Conservation (phyloP, 2,797 vertebrate genomes). For the Pachyuromys duprasi region DNA sequence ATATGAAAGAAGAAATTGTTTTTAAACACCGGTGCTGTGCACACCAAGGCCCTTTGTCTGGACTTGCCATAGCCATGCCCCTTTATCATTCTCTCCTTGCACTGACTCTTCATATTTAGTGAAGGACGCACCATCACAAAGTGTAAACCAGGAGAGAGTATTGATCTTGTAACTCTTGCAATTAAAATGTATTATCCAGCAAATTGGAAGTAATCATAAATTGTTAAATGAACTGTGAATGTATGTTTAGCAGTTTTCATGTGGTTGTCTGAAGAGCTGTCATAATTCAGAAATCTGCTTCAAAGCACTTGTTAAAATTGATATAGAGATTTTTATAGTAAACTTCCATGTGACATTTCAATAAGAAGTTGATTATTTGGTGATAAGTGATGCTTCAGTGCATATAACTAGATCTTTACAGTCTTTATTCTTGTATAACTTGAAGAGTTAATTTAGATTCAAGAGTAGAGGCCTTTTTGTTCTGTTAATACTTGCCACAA, state of each 20-base stretch:
- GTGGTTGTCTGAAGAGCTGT: slow-evolving; percentile 2
- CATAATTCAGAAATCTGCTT: slow-evolving; percentile 44
- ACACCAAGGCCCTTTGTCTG: background rate
- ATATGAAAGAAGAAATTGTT: background rate
- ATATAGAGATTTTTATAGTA: background rate
- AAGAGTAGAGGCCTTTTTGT: slow-evolving; percentile 33
- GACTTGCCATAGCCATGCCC: background rate
- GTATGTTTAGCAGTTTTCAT: slow-evolving; percentile 8
- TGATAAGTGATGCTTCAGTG: background rate
- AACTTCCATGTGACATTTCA: slow-evolving; percentile 39
- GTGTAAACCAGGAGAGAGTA: background rate
- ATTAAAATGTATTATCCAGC: background rate
- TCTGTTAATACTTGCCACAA: background rate
- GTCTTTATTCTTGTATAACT: slow-evolving; percentile 28
- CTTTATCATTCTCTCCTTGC: background rate
- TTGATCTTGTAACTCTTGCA: background rate
- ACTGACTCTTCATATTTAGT: slow-evolving; percentile 6
- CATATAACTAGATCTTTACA: background rate
- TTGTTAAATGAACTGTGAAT: slow-evolving; percentile 22
- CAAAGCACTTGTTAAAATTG: slow-evolving; percentile 47
- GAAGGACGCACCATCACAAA: background rate
- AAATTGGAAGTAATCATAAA: slow-evolving; percentile 39
- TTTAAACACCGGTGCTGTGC: background rate
- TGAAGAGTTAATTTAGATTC: slow-evolving; percentile 68
- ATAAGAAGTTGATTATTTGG: background rate